A percentile compares a stretch with the other conserved stretches of the same genome.
These are phyloP conservation scores for Hydrolagus affinis DNA, from an alignment of 2,113 vertebrate genomes.

Conservation along the genomic window DNA sequence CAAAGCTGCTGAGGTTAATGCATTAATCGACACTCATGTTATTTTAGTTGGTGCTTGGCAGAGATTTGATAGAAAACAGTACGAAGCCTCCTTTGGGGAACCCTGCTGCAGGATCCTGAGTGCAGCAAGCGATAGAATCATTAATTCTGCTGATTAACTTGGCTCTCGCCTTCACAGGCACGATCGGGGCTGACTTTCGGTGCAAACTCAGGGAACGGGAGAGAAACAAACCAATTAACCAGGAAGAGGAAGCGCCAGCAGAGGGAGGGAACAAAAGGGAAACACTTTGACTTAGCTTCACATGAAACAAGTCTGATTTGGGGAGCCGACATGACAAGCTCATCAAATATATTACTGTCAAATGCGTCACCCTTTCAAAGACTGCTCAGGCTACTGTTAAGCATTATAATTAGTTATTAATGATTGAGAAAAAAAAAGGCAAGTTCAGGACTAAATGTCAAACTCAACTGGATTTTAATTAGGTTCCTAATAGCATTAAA, in stretches of 20 bases:
- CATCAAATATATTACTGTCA: conserved; percentile 73
- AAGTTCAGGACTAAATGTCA: conserved; percentile 56
- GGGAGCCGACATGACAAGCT: conserved; percentile 64
- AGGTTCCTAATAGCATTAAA: conserved; percentile 38
- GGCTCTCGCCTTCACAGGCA: conserved; percentile 64
- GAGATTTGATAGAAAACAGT: conserved; percentile 30
- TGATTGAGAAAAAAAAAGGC: conserved; percentile 69
- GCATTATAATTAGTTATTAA: conserved; percentile 66
- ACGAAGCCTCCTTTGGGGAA: conserved; percentile 40
- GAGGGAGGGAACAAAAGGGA: conserved; percentile 55
- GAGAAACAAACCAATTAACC: conserved; percentile 64
- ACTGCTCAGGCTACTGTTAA: conserved; percentile 60
- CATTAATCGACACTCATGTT: conserved; percentile 54
- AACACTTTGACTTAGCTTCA: conserved; percentile 60
- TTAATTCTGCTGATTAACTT: conserved; percentile 75
- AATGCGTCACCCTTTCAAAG: conserved; percentile 66
- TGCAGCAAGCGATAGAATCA: conserved; percentile 64
- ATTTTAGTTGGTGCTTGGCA: conserved; percentile 43
- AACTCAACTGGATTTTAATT: conserved; percentile 64
- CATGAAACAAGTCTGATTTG: conserved; percentile 71
- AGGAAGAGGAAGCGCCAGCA: conserved; percentile 55
- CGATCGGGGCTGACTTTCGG: conserved; percentile 44
- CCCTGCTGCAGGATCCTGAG: conserved; percentile 41
- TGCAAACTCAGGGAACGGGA: conserved; percentile 51
- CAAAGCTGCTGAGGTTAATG: conserved; percentile 51